phyloP scores from a whole-genome alignment of 2,888 invertebrate species.

The Meteorus colon region DNA sequence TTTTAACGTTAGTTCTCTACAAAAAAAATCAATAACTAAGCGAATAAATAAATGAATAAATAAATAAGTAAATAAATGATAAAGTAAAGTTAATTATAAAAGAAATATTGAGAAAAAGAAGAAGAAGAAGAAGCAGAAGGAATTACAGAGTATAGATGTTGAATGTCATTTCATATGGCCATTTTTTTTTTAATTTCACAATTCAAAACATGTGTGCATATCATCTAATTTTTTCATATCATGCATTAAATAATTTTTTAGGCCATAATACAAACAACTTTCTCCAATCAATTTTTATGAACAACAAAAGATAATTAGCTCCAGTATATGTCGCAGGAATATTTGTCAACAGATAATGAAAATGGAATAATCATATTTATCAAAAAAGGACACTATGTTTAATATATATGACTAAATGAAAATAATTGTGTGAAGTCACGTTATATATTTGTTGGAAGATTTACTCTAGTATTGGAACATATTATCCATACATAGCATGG shows the following conservation, averaged over 20 bases:
- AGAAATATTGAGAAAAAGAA: background rate
- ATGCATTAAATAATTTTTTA: too few species aligned
- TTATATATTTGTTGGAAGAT: slow-evolving; percentile 70
- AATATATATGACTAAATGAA: slow-evolving; percentile 24
- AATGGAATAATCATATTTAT: background rate
- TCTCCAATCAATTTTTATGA: background rate
- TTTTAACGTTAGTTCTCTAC: slow-evolving; percentile 17
- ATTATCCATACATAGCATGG: slow-evolving; percentile 72
- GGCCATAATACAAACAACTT: background rate
- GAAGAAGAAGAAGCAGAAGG: background rate
- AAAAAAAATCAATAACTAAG: background rate
- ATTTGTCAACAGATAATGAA: background rate
- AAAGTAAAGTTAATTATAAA: background rate
- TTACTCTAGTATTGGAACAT: slow-evolving; percentile 72
- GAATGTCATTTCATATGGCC: slow-evolving; percentile 4
- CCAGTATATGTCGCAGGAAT: background rate
- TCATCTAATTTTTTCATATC: too few species aligned
- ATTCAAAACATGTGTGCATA: background rate
- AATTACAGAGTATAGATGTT: slow-evolving; percentile 25
- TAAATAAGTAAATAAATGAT: too few species aligned
- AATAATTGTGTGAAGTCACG: slow-evolving; percentile 44
- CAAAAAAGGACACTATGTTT: background rate
- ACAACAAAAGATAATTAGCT: too few species aligned
- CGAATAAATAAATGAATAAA: background rate
- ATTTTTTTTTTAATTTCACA: slow-evolving; percentile 13